These are phyloP conservation scores for Hypotaenidia okinawae DNA, from an alignment of 2,797 vertebrate species.

Conservation along the genomic window DNA sequence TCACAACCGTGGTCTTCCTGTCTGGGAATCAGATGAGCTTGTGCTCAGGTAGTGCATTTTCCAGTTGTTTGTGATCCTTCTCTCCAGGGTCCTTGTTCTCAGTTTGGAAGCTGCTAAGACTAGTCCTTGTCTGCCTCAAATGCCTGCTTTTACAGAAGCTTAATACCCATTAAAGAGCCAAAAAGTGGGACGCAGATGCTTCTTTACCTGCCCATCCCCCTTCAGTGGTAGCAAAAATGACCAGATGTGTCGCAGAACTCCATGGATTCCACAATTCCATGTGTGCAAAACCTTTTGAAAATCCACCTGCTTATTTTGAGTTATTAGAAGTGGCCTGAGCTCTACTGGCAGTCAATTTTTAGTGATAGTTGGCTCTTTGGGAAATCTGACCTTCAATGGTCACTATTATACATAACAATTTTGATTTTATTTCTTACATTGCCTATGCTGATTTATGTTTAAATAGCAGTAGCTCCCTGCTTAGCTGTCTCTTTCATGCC, in stretches of 20 bases:
- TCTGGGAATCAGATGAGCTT: not conserved
- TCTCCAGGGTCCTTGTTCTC: not conserved
- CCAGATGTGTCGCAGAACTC: not conserved
- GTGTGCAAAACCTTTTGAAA: not conserved
- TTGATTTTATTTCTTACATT: slow-evolving; percentile 34
- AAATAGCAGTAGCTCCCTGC: slow-evolving; percentile 23
- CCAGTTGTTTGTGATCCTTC: not conserved
- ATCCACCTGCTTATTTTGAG: not conserved
- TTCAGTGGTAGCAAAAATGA: not conserved
- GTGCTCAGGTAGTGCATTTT: not conserved
- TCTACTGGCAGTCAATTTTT: not conserved
- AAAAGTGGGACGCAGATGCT: not conserved
- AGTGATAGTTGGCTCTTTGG: not conserved
- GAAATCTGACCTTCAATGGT: slow-evolving; percentile 13
- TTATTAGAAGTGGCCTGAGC: not conserved
- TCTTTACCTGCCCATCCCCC: not conserved
- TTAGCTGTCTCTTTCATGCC: slow-evolving; percentile 22
- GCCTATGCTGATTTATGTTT: slow-evolving; percentile 41
- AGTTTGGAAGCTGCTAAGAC: not conserved
- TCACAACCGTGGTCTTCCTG: not conserved
- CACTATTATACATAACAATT: not conserved
- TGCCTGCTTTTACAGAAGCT: not conserved
- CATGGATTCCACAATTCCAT: not conserved
- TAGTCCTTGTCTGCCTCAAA: not conserved
- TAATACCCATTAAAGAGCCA: not conserved